phyloP scores from a whole-genome alignment of 2,797 vertebrate genomes.

The Aplochiton taeniatus region DNA sequence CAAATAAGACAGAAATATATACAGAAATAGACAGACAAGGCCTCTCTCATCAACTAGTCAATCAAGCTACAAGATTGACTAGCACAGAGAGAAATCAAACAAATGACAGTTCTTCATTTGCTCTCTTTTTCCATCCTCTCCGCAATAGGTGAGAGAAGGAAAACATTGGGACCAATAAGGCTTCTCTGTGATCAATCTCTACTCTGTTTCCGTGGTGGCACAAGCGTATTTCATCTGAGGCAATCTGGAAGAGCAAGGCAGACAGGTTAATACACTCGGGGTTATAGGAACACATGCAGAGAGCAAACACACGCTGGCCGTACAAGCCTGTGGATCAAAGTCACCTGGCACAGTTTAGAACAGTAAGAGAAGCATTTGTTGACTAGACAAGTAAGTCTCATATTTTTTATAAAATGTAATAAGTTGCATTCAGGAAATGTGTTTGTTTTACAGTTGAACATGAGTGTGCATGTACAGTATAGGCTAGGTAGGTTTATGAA shows the following conservation, averaged over 20 bases:
- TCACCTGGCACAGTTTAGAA: conserved; percentile 32
- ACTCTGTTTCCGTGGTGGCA: conserved; percentile 73
- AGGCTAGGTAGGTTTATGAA: too few relatives aligned
- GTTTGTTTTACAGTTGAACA: too few relatives aligned
- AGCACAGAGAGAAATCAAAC: conserved; percentile 46
- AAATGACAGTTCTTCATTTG: conserved; percentile 32
- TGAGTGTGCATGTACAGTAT: too few relatives aligned
- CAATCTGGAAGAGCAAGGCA: conserved; percentile 99
- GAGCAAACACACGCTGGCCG: conserved; percentile 39
- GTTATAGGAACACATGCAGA: conserved; percentile 67
- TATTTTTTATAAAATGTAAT: too few relatives aligned
- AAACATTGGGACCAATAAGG: conserved; percentile 41
- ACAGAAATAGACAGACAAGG: too few relatives aligned
- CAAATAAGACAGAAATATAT: conserved; percentile 10
- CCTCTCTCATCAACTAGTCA: conserved; percentile 33
- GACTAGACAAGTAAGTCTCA: background rate
- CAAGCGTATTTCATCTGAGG: conserved; percentile 71
- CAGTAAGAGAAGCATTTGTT: conserved; percentile 37
- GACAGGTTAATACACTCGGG: conserved; percentile 89
- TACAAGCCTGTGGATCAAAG: conserved; percentile 28
- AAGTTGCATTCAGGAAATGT: too few relatives aligned
- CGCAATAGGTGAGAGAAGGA: conserved; percentile 38
- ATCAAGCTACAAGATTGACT: conserved; percentile 48
- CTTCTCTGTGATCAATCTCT: conserved; percentile 51
- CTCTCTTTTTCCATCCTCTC: conserved; percentile 51